Evolutionary conservation across 2,113 vertebrate genomes (phyloP), one percentile per base, ranked within the genome.

Genomic region (Hymenochirus boettgeri): DNA sequence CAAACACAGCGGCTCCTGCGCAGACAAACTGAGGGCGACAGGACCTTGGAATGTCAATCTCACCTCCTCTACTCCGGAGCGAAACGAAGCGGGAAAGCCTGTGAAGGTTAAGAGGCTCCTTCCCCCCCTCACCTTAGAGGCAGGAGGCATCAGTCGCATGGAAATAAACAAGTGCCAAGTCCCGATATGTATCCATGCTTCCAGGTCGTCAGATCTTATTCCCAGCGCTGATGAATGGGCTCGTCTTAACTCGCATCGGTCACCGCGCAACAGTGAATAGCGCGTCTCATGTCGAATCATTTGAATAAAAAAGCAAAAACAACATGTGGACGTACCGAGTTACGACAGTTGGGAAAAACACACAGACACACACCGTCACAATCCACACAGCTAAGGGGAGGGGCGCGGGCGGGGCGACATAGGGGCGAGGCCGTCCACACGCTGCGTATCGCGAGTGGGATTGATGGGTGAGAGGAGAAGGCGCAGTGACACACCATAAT

Each of bases 291-390:
- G n/a, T n/a, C 81, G 81, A 87, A 81, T 83, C 88, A 86, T 87
- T 88, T 83, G 84, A 89, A 81, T 86, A 83, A 88, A 84, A 85
- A 58, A 93, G 90, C 87, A 94, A 92, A 92, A 96, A n/a, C 91
- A 93, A 94, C 94, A 93, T 91, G 93, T 96, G 94, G n/a, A 95
- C 93, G 86, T 83, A 74, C 88, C 83, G 88, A 83, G 81, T 89
- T 84, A 85, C 78, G 87, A 89, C 45, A 54, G 24, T 52, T 11
- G 5, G 25, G 15, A 52, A 52, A 50, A 25, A 18, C 29, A 57
- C n/a, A n/a, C n/a, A n/a, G n/a, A n/a, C n/a, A 31, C 42, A 55
- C 24, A 56, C 52, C 48, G 42, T 56, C 39, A 23, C 15, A 57
- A 52, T 24, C 8, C 22, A 23, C 48, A 52, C 24, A 29, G 1